Evolutionary conservation across 2,888 invertebrate species (phyloP), one percentile per base, ranked within the genome.

Genomic region (Lithophane ornitopus): DNA sequence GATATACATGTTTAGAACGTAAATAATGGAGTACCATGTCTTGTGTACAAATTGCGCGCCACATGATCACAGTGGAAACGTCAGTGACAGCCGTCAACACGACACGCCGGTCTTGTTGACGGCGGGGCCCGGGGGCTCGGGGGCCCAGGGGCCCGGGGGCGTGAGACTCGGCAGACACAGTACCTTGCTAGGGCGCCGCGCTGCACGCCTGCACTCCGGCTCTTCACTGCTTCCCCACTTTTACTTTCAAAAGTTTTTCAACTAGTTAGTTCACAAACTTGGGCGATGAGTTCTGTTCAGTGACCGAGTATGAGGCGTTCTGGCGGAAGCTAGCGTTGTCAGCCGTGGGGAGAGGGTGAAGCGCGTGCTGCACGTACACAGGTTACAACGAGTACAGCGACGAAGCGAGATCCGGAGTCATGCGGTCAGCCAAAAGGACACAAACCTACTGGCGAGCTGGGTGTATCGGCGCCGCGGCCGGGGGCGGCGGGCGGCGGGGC

Each of bases 341-440:
- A 85, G 90, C 89, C 89, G 88, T 89, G 91, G 91, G 92, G 91
- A 91, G 90, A 88, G 90, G 90, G 88, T 91, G 93, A 95, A 95
- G 96, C 95, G 95, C 95, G 95, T 94, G 95, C 89, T 94, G 93
- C 93, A 94, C 94, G 94, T 93, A 94, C 93, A 94, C 93, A 92
- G 94, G 91, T 94, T 94, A 95, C 94, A 94, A 94, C 94, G 93
- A 95, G 94, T 94, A 93, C 94, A 95, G 96, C 96, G 94, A 94
- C 96, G 95, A 96, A 97, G 96, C 97, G 93, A 95, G 92, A 96
- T 96, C 95, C 96, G 96, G 96, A 97, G 96, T 96, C 96, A 96
- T 96, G 96, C 97, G 96, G 96, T 96, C 96, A 96, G 96, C 96
- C 96, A 96, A 96, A 96, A 96, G 96, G 96, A 96, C 96, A 95